Conservation (phyloP, 37 sponge, comb jelly and placozoan genomes). For the Amphimedon queenslandica region DNA sequence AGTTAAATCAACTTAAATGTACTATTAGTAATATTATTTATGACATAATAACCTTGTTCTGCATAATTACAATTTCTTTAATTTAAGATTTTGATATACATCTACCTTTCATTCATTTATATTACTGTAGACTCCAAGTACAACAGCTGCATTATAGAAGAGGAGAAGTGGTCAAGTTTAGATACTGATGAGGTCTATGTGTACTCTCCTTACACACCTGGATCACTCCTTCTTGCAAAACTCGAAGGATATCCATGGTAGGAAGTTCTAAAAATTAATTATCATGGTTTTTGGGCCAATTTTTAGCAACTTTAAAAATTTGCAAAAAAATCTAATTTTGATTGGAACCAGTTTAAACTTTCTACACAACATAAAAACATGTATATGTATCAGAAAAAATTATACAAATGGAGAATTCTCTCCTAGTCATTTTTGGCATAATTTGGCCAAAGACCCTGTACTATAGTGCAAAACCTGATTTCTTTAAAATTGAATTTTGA, state of each 20-base stretch:
- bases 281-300: too few relatives aligned
- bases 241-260: conserved; percentile 74
- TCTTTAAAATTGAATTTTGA: too few relatives aligned
- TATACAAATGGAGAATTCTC: too few relatives aligned
- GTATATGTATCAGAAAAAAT: too few relatives aligned
- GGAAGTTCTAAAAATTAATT: not conserved
- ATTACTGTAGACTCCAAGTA: conserved; percentile 16
- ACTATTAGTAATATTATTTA: not conserved
- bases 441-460: too few relatives aligned
- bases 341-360: too few relatives aligned
- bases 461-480: too few relatives aligned
- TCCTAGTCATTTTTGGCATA: too few relatives aligned
- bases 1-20: too few relatives aligned
- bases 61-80: not conserved
- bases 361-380: too few relatives aligned
- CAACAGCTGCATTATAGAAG: conserved; percentile 32
- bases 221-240: conserved; percentile 75
- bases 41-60: not conserved
- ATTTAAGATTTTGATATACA: not conserved
- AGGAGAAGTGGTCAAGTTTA: conserved; percentile 47
- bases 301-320: too few relatives aligned
- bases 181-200: conserved; percentile 57
- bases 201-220: conserved; percentile 51
- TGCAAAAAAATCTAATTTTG: too few relatives aligned
- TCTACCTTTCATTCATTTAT: not conserved